Conservation (phyloP, 2,888 invertebrate species). For the Epistrophe grossulariae region DNA sequence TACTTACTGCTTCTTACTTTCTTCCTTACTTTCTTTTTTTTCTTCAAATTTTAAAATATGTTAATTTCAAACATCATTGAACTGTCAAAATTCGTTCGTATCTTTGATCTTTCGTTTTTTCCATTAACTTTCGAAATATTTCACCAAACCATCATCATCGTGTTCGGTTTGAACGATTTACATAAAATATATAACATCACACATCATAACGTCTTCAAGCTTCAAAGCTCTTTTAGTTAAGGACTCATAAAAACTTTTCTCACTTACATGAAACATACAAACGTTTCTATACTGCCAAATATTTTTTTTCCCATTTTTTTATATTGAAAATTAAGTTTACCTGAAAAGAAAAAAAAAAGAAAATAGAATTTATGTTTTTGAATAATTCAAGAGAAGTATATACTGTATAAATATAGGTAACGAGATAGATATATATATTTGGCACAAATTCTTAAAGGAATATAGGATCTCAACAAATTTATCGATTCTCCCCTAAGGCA, state of each 20-base stretch:
- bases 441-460: conserved; percentile 5
- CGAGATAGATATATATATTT: background rate
- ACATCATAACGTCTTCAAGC: background rate
- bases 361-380: conserved; percentile 44
- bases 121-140: conserved; percentile 7
- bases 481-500: conserved; percentile 48
- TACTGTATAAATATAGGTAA: background rate
- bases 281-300: background rate
- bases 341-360: conserved; percentile 59
- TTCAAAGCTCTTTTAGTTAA: background rate
- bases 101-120: conserved; percentile 7
- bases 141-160: background rate
- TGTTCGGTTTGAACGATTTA: conserved; percentile 4
- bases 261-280: background rate
- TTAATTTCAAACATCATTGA: conserved; percentile 7
- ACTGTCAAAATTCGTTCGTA: background rate
- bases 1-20: too few relatives aligned
- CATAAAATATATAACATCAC: conserved; percentile 34
- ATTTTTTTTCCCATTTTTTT: conserved; percentile 4
- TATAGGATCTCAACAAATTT: conserved; percentile 36
- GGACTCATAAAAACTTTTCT: conserved; percentile 4
- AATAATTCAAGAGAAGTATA: conserved; percentile 3
- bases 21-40: background rate
- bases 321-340: conserved; percentile 33
- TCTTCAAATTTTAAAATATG: background rate